Base-by-base conservation (phyloP, 2,797 vertebrate species). In the Macroramphosus scolopax region DNA sequence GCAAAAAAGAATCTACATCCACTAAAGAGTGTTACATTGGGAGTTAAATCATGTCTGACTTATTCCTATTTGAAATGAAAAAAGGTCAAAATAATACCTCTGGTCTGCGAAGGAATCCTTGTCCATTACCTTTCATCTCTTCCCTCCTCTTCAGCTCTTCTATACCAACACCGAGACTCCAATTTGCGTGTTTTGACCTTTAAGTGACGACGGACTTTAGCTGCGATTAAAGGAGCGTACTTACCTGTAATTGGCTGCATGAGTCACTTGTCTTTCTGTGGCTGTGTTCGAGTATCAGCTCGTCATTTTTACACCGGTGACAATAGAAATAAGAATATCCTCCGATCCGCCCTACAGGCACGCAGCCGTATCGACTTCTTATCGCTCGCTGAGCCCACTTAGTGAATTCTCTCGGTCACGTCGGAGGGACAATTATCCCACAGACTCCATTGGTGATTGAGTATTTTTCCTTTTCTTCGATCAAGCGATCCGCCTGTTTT, bases 191-290 rank as follows among this genome's bases (percentile, higher is more conserved):
- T 61, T 75, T 63, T 73, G 61, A 76, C 80, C 73, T 83, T 76
- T 81, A 51, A 77, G 60, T 73, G 26, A 77, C 63, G 72, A 79
- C 68, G 75, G 68, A 61, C 77, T 87, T 73, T 75, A 41, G 45
- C 53, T 52, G 22, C 36, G 53, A 71, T 75, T 59, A 80, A 67
- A 80, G 31, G 48, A 31, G 51, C 45, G 46, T 62, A 51, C 71
- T 71, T 62, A 68, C 35, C 39, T 56, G 50, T 86, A 78, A 87
- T 83, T 85, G 78, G 74, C 71, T 61, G 53, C 80, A 76, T 70
- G 69, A 62, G 34, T 80, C 75, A 72, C 61, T 77, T 55, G 60
- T 66, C 61, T 80, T 81, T 78, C 69, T 80, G 63, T 75, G 42
- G 37, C 55, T 18, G 49, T 56, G 72, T 45, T 8, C 2, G 38